Conservation (phyloP, 92 coral and sea anemone genomes). For the Umimayanthus kanabou region DNA sequence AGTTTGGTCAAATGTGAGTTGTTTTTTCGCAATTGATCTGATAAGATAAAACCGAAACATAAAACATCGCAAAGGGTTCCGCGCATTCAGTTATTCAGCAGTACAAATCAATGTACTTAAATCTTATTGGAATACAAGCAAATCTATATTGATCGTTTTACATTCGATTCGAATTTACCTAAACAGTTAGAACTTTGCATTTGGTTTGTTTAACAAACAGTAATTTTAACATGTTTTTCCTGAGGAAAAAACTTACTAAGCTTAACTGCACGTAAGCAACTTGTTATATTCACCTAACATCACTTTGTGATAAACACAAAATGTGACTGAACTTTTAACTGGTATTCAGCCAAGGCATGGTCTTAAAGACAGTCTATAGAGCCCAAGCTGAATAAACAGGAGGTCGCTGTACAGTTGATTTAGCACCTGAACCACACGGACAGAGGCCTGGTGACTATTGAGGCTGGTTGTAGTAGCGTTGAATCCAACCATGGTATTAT, state of each 20-base stretch:
- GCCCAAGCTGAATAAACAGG: background rate
- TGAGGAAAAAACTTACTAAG: constrained; percentile 22
- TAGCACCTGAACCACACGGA: constrained; percentile 10
- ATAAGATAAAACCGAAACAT: too few species aligned
- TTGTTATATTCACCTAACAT: background rate
- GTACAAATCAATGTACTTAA: background rate
- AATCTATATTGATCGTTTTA: background rate
- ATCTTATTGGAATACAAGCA: background rate
- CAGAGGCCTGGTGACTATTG: background rate
- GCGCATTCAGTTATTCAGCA: background rate
- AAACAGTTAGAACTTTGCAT: background rate
- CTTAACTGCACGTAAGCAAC: constrained; percentile 36
- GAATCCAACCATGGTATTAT: background rate
- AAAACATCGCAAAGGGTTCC: too few species aligned
- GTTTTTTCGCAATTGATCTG: too few species aligned
- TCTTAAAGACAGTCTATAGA: background rate
- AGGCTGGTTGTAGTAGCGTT: background rate
- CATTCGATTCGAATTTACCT: background rate
- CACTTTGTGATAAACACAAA: background rate
- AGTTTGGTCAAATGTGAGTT: too few species aligned
- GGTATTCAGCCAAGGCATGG: constrained; percentile 2
- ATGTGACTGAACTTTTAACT: background rate
- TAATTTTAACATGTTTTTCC: constrained; percentile 16
- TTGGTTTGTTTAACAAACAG: constrained; percentile 25
- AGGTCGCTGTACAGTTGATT: constrained; percentile 16